Conservation (phyloP, 2,113 vertebrate species). For the Calyptommatus sinebrachiatus region DNA sequence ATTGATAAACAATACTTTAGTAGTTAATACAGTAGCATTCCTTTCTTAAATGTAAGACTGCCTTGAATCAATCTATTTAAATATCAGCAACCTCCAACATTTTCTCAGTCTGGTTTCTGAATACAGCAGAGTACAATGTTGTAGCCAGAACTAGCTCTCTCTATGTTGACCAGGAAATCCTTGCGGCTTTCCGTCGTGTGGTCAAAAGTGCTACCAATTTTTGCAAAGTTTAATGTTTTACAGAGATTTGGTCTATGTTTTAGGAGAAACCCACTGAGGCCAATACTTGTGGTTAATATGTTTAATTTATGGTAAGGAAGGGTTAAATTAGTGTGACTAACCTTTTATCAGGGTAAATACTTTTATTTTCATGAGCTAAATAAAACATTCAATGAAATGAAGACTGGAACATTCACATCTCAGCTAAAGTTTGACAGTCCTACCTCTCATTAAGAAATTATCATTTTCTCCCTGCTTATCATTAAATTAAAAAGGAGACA, state of each 20-base stretch:
- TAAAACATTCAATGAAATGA: constrained; percentile 21
- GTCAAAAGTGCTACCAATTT: not conserved
- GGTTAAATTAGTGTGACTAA: not conserved
- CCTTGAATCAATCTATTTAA: not conserved
- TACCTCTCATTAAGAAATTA: constrained; percentile 66
- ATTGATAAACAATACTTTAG: not conserved
- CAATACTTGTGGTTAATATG: not conserved
- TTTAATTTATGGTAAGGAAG: not conserved
- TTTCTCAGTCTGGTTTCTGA: not conserved
- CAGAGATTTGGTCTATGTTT: constrained; percentile 70
- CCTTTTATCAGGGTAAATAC: not conserved
- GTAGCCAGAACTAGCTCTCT: not conserved
- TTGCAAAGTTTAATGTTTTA: constrained; percentile 53
- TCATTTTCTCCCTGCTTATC: constrained; percentile 77
- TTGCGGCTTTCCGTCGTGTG: not conserved
- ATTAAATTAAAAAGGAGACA: constrained; percentile 80
- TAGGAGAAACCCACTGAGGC: constrained; percentile 46
- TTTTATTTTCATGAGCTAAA: constrained; percentile 45
- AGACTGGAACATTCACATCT: constrained; percentile 51
- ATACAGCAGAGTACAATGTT: not conserved
- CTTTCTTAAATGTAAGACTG: not conserved
- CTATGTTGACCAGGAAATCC: not conserved
- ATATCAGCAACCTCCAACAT: not conserved
- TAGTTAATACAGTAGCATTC: not conserved
- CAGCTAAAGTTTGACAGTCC: constrained; percentile 60